These are phyloP conservation scores for Rambutsinella grinnellia DNA, from an alignment of 2,888 invertebrate genomes.

Conservation along the genomic window DNA sequence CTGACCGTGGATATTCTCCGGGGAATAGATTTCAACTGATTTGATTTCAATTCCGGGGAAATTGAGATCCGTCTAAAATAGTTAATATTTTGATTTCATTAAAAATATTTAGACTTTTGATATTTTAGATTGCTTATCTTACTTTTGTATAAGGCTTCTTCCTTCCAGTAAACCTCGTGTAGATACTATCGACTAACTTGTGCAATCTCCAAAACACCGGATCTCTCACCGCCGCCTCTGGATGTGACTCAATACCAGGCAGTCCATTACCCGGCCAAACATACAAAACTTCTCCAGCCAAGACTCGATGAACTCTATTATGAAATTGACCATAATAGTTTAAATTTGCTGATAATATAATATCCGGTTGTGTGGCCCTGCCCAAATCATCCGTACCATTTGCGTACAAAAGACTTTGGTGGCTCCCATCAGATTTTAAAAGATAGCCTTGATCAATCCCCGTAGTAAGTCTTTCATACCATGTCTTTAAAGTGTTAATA, in stretches of 20 bases:
- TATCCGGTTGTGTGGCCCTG: background rate
- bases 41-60: conserved; percentile 66
- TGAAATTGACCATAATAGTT: background rate
- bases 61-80: background rate
- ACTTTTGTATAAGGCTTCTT: conserved; percentile 74
- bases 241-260: conserved; percentile 69
- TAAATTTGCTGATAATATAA: background rate
- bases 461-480: background rate
- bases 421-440: background rate
- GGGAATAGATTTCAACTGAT: conserved; percentile 69
- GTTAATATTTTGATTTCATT: too few relatives aligned
- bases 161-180: conserved; percentile 74
- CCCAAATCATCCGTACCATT: conserved; percentile 8
- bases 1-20: too few relatives aligned
- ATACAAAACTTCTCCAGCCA: background rate
- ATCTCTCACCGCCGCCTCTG: conserved; percentile 78
- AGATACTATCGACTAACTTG: conserved; percentile 77
- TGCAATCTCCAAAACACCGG: conserved; percentile 80
- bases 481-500: background rate
- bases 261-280: background rate
- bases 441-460: too few relatives aligned
- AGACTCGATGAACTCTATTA: background rate
- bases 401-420: background rate
- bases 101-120: too few relatives aligned
- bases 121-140: too few relatives aligned